phyloP scores from a whole-genome alignment of 2,113 vertebrate genomes.

The Pterocles gutturalis region DNA sequence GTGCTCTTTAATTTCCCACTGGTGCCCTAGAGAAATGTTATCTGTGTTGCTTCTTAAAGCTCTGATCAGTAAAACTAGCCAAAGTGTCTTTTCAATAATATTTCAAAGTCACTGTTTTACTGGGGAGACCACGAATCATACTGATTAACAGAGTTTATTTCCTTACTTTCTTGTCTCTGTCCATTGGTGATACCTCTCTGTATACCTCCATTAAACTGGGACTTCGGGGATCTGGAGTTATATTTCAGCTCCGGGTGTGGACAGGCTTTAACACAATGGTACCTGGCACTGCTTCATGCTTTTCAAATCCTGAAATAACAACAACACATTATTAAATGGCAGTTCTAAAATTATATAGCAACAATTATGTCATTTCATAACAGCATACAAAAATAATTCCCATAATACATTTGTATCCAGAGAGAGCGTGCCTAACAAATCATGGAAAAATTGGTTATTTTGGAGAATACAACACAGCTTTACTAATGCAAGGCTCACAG shows the following conservation, averaged over 20 bases:
- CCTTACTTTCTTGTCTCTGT: not conserved
- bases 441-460: not conserved
- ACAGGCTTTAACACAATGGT: not conserved
- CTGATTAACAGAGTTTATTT: not conserved
- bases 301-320: not conserved
- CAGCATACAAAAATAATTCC: not conserved
- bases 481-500: not conserved
- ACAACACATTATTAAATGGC: not conserved
- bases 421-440: not conserved
- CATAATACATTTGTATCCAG: not conserved
- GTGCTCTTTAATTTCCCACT: not conserved
- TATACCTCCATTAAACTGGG: not conserved
- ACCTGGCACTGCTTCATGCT: not conserved
- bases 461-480: accelerated
- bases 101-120: not conserved
- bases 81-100: not conserved
- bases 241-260: not conserved
- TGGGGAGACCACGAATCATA: not conserved
- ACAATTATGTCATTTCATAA: not conserved
- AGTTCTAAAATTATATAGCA: not conserved
- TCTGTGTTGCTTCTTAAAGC: not conserved
- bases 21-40: not conserved
- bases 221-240: not conserved
- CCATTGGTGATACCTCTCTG: accelerated
- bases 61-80: not conserved